phyloP scores from a whole-genome alignment of 2,797 vertebrate species.

The Smutsia gigantea region DNA sequence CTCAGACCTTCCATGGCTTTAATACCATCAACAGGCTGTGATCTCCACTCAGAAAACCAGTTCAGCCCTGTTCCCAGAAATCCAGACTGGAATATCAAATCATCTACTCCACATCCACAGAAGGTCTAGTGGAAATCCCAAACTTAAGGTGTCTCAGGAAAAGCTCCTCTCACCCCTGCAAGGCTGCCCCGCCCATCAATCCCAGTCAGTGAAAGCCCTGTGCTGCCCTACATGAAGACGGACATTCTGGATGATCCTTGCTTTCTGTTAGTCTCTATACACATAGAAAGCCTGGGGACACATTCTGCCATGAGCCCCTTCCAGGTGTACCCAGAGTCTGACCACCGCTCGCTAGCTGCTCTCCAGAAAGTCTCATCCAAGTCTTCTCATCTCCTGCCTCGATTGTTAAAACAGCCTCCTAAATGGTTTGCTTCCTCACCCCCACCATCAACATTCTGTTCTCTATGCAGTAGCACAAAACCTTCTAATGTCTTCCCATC shows the following conservation, averaged over 20 bases:
- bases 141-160: no score
- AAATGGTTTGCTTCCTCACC: not conserved
- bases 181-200: no score
- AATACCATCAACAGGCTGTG: not conserved
- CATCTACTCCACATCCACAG: no score
- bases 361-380: no score
- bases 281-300: no score
- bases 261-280: no score
- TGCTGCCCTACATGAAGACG: no score
- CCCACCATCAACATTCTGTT: not conserved
- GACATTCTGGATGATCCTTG: no score
- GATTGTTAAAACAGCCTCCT: not conserved
- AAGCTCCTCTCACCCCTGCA: not conserved
- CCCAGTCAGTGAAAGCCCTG: no score
- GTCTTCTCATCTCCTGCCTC: not conserved
- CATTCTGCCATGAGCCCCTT: not conserved
- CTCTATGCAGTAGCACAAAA: not conserved
- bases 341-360: not conserved
- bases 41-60: not conserved
- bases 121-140: not conserved
- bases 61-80: not conserved
- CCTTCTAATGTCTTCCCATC: not conserved
- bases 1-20: not conserved
- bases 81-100: not conserved
- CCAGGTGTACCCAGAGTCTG: not conserved